Evolutionary conservation across 2,113 vertebrate genomes (phyloP).

Genomic region (Electrona antarctica): DNA sequence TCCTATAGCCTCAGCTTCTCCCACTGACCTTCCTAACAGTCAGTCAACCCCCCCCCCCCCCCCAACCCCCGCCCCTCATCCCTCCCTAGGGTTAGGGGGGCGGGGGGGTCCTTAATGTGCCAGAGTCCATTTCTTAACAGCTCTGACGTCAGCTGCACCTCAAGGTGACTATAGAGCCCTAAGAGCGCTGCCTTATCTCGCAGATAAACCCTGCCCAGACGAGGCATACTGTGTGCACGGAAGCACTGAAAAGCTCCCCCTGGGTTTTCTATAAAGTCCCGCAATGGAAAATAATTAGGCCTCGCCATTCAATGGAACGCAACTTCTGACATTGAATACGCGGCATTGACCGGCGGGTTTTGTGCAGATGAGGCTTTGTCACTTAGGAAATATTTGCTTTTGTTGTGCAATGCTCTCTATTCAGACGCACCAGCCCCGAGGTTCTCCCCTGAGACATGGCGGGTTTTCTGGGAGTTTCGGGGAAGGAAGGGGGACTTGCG

Average conservation of each 20-base stretch:
- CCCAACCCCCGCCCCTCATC: not conserved
- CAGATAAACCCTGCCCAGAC: slow-evolving; percentile 41
- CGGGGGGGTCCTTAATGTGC: slow-evolving; percentile 39
- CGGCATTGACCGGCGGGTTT: slow-evolving; percentile 15
- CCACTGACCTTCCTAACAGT: slow-evolving; percentile 42
- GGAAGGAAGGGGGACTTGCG: slow-evolving; percentile 36
- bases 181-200: slow-evolving; percentile 52
- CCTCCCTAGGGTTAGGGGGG: not conserved
- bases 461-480: slow-evolving; percentile 40
- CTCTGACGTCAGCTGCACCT: slow-evolving; percentile 67
- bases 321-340: slow-evolving; percentile 51
- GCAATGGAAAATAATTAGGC: slow-evolving; percentile 27
- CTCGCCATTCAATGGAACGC: slow-evolving; percentile 36
- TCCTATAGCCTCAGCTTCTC: slow-evolving; percentile 27
- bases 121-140: slow-evolving; percentile 29
- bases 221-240: slow-evolving; percentile 15
- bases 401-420: slow-evolving; percentile 52
- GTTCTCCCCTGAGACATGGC: slow-evolving; percentile 35
- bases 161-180: slow-evolving; percentile 61
- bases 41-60: not conserved
- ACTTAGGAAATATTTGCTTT: slow-evolving; percentile 42
- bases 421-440: slow-evolving; percentile 13
- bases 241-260: slow-evolving; percentile 1
- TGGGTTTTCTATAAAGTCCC: slow-evolving; percentile 12
- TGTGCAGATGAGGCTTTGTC: slow-evolving; percentile 36